These are phyloP conservation scores for Acipenser ruthenus DNA, from an alignment of 2,797 vertebrate species.

Conservation along the genomic window DNA sequence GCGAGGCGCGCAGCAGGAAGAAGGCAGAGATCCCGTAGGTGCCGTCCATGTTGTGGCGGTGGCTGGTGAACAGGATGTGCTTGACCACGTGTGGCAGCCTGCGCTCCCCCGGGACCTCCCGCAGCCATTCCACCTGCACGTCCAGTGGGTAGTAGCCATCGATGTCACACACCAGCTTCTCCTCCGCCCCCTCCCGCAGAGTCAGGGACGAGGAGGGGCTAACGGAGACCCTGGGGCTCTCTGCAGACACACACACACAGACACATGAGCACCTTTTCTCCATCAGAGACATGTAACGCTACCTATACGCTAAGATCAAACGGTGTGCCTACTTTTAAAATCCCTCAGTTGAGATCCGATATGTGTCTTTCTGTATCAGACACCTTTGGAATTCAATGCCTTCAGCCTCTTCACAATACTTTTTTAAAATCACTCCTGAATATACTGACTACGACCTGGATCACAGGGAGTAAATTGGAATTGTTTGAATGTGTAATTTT, in stretches of 20 bases:
- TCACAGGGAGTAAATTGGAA: no score
- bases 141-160: conserved; percentile 60
- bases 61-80: conserved; percentile 56
- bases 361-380: no score
- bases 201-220: conserved; percentile 33
- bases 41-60: conserved; percentile 47
- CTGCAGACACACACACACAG: conserved; percentile 32
- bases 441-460: no score
- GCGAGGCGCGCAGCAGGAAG: conserved; percentile 52
- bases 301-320: background rate
- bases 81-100: conserved; percentile 39
- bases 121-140: conserved; percentile 54
- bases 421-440: background rate
- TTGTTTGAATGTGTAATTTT: no score
- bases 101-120: conserved; percentile 23
- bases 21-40: conserved; percentile 58
- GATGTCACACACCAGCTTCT: conserved; percentile 53
- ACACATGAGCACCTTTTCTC: background rate
- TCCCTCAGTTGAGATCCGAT: no score
- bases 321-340: no score
- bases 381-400: background rate
- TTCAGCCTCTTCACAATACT: no score
- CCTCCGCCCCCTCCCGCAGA: conserved; percentile 43
- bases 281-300: background rate
- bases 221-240: conserved; percentile 53